phyloP scores from a whole-genome alignment of 2,113 vertebrate species.

The Gopherus flavomarginatus region DNA sequence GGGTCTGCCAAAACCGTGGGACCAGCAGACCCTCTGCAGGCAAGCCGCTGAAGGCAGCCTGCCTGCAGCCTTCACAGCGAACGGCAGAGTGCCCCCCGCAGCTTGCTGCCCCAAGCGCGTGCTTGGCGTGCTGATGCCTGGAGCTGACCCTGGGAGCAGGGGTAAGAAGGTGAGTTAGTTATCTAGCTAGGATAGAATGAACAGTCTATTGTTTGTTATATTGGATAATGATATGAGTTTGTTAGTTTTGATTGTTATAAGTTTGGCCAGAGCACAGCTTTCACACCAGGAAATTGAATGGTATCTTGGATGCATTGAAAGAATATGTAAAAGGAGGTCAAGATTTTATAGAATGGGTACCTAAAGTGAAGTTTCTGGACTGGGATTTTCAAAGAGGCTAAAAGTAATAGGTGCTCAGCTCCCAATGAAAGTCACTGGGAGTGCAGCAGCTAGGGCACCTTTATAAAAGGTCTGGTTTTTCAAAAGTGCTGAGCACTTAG shows the following conservation, averaged over 20 bases:
- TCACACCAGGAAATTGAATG: background rate
- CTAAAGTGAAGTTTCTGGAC: background rate
- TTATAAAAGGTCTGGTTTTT: conserved; percentile 14
- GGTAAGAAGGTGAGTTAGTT: background rate
- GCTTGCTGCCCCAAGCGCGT: too few species aligned
- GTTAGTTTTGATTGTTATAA: background rate
- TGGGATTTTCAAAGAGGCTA: conserved; percentile 4
- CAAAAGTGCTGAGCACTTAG: background rate
- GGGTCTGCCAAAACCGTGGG: too few species aligned
- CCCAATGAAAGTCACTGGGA: background rate
- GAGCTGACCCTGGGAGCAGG: background rate
- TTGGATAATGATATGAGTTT: conserved; percentile 6
- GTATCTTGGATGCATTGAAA: conserved; percentile 1
- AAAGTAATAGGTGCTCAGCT: background rate
- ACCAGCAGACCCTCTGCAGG: too few species aligned
- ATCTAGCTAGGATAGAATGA: background rate
- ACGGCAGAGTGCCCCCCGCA: too few species aligned
- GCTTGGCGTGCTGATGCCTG: too few species aligned
- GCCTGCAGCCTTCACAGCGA: too few species aligned
- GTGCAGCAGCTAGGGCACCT: background rate
- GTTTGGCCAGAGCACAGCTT: background rate
- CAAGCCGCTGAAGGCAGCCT: too few species aligned
- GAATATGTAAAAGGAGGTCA: background rate
- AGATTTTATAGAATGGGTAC: background rate
- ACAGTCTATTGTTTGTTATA: background rate